Base-by-base conservation (phyloP, 2,797 vertebrate species). In the Urosaurus nigricauda region DNA sequence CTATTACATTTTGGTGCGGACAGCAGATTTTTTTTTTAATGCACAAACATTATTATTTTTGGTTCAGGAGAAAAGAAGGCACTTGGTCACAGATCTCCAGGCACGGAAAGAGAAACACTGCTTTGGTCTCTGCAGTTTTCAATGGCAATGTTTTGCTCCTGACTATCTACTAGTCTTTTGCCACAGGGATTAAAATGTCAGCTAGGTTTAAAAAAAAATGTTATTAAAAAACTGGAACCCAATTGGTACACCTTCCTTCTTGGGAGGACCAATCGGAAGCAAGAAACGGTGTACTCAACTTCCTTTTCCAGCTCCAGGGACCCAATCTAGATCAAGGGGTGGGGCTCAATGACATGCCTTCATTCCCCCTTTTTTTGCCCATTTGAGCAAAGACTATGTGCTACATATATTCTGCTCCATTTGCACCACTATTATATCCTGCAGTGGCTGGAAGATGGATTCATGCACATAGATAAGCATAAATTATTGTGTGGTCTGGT, bases 41-140 rank as follows among this genome's bases (percentile, higher is more conserved):
- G 74, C 79, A 85, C 0, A 4, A 78, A 6, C 16, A 32, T 0
- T 32, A 71, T 75, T 32, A 43, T 60, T 73, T 86, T 80, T 79
- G 68, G 85, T 87, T 35, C 58, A 74, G 2, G 32, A 84, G 89
- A 83, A 82, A 92, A 26, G 35, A 91, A 79, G 84, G 81, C 84
- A 16, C 74, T 6, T 19, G 12, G n/a, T 17, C 0, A 1, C 16
- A 13, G 47, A 40, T 37, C n/a, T 26, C 19, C 9, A 47, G 17
- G 24, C 40, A 58, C 24, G 32, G 21, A 32, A 5, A 73, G 2
- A 43, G 26, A 60, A 13, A 32, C 2, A 56, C 11, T 35, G 1
- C 5, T 16, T 2, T 68, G 56, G 32, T 32, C 9, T 56, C n/a
- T 32, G 14, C 13, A 9, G 11, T 7, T 32, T 47, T 63, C 12